phyloP scores from a whole-genome alignment of 2,113 vertebrate species.

The Brachypodius melanocephalos region DNA sequence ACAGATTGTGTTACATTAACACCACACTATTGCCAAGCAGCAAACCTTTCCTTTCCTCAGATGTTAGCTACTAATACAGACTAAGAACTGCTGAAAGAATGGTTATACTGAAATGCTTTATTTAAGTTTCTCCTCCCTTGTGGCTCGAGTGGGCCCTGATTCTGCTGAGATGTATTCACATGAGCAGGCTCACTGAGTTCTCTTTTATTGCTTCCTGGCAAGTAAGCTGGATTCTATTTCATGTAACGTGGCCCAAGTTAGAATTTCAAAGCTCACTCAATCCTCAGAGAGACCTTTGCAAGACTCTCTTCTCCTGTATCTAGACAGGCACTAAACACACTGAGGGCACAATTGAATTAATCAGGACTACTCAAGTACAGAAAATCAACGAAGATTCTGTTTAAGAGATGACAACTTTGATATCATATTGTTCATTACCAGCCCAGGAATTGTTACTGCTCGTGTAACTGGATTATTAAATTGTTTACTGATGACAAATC shows the following conservation, averaged over 20 bases:
- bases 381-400: neutral
- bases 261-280: constrained; percentile 36
- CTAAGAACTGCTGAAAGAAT: constrained; percentile 31
- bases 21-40: constrained; percentile 58
- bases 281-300: constrained; percentile 34
- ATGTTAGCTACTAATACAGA: constrained; percentile 60
- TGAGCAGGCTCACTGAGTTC: constrained; percentile 4
- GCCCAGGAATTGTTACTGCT: constrained; percentile 12
- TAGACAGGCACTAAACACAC: neutral
- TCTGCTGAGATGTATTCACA: constrained; percentile 37
- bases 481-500: neutral
- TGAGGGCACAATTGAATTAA: constrained; percentile 28
- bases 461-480: constrained; percentile 5
- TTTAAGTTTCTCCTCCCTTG: constrained; percentile 48
- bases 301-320: neutral
- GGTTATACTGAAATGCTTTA: constrained; percentile 50
- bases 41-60: constrained; percentile 57
- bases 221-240: constrained; percentile 41
- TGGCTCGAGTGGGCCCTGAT: neutral
- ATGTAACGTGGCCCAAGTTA: constrained; percentile 13
- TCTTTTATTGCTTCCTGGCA: constrained; percentile 53
- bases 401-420: constrained; percentile 41
- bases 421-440: constrained; percentile 27
- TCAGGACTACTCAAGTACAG: neutral
- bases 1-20: constrained; percentile 68